These are phyloP conservation scores for Nipponia nippon DNA, from an alignment of 2,113 vertebrate genomes.

Conservation along the genomic window DNA sequence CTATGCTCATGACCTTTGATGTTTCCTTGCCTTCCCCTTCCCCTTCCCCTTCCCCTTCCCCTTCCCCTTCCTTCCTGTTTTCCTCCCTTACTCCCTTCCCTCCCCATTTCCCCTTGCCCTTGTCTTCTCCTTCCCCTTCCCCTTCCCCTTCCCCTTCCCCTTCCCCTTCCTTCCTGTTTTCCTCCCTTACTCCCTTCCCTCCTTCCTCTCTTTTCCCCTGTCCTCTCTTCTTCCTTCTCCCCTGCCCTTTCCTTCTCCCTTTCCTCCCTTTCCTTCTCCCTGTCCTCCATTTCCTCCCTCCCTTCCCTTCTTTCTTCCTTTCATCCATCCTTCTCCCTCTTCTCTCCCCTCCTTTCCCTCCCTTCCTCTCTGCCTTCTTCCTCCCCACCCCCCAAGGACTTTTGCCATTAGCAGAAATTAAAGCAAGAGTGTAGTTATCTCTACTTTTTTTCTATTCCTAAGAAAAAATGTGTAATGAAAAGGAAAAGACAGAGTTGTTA, in stretches of 20 bases:
- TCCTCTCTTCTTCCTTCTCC: too few relatives aligned
- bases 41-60: background rate
- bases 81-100: background rate
- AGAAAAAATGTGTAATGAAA: background rate
- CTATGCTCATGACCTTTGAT: background rate
- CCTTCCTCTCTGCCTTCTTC: background rate
- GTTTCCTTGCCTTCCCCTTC: background rate
- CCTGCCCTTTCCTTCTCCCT: too few relatives aligned
- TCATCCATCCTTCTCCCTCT: too few relatives aligned
- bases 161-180: background rate
- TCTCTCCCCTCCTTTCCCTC: too few relatives aligned
- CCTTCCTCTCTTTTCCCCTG: too few relatives aligned
- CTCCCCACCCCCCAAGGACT: rapidly evolving
- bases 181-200: too few relatives aligned
- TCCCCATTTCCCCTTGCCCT: too few relatives aligned
- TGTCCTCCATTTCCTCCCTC: background rate
- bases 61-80: rapidly evolving
- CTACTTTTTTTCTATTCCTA: background rate
- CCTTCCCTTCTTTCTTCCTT: background rate
- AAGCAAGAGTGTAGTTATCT: background rate
- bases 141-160: too few relatives aligned
- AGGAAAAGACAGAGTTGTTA: background rate
- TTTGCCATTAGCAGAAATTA: background rate
- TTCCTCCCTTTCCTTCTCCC: too few relatives aligned
- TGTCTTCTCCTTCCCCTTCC: too few relatives aligned